Evolutionary conservation across 2,797 vertebrate genomes (phyloP).

Genomic region (Phrynocephalus forsythii): DNA sequence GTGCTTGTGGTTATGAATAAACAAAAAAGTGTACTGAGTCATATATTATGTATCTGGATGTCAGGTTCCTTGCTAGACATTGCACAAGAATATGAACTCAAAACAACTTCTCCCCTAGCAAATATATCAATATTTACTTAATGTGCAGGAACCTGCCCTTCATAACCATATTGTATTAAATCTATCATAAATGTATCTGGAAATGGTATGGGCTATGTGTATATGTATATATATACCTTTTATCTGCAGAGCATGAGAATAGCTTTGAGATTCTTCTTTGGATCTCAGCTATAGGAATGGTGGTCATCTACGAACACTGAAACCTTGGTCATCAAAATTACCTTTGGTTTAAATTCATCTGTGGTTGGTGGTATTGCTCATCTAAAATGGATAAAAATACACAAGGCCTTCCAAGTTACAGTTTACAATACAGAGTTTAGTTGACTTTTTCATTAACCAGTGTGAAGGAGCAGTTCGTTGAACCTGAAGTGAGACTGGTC

Average conservation of each 20-base stretch:
- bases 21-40: neutral
- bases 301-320: slow-evolving; percentile 29
- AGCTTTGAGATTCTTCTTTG: slow-evolving; percentile 6
- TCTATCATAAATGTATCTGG: slow-evolving; percentile 8
- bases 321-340: slow-evolving; percentile 13
- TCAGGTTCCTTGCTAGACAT: slow-evolving; percentile 39
- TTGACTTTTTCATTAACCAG: slow-evolving; percentile 27
- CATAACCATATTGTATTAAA: neutral
- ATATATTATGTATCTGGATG: slow-evolving; percentile 15
- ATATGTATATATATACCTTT: neutral
- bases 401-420: neutral
- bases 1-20: slow-evolving; percentile 24
- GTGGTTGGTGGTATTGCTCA: neutral
- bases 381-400: neutral
- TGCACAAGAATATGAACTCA: neutral
- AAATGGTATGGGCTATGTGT: slow-evolving; percentile 15
- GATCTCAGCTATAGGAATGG: neutral
- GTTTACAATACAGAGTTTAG: neutral
- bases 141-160: slow-evolving; percentile 8
- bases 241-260: neutral
- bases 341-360: neutral
- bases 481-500: neutral
- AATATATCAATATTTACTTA: slow-evolving; percentile 41
- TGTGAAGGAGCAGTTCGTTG: slow-evolving; percentile 8
- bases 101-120: neutral